phyloP scores from a whole-genome alignment of 2,797 vertebrate species.

The Bradypus variegatus region DNA sequence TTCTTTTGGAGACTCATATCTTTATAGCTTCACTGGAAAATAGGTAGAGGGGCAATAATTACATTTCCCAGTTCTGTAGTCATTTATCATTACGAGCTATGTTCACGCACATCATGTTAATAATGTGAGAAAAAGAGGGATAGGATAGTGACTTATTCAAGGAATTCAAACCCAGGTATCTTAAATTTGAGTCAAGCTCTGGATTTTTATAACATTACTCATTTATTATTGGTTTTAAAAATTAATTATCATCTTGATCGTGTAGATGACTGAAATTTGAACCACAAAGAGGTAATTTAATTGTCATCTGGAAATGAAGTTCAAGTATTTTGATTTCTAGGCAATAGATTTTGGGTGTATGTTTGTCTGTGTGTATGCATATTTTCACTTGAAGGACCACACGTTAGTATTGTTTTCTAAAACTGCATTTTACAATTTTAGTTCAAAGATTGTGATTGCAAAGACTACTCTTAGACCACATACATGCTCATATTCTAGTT shows the following conservation, averaged over 20 bases:
- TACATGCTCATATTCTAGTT: neutral
- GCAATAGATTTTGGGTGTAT: neutral
- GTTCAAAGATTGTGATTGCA: neutral
- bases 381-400: too few relatives aligned
- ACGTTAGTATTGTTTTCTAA: neutral
- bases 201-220: neutral
- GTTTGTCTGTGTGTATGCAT: neutral
- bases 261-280: neutral
- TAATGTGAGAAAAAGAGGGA: neutral
- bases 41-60: neutral
- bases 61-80: neutral
- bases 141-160: neutral
- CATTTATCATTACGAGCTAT: neutral
- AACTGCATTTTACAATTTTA: neutral
- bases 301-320: neutral
- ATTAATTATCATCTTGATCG: neutral
- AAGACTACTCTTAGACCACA: neutral
- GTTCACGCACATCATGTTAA: neutral
- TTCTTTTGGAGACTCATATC: neutral
- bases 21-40: neutral
- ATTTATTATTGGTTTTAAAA: neutral
- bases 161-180: neutral
- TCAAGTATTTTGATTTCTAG: neutral
- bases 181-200: neutral
- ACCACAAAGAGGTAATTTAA: neutral